Base-by-base conservation (phyloP, 2,113 vertebrate species). In the Nymphicus hollandicus region DNA sequence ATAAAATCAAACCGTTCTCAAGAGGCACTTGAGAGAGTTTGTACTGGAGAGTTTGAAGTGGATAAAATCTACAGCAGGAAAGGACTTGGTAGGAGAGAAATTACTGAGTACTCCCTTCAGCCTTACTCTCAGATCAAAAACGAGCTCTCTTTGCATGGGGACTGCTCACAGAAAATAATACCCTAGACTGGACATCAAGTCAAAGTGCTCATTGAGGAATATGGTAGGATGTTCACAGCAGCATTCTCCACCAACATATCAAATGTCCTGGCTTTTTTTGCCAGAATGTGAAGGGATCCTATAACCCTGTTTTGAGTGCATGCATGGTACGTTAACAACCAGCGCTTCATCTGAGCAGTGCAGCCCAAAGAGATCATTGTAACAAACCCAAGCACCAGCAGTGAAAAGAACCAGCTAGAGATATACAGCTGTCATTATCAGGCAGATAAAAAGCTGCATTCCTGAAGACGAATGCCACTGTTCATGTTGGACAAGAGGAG, bases 231-330 rank as follows among this genome's bases (percentile, higher is more conserved):
- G 47, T 1, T 71, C 43, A 9, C 66, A 49, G 52, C 53, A 72
- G 35, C 7, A 0, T 4, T 19, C 22, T 61, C 63, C 65, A n/a
- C 11, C 28, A 56, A 0, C 5, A 5, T 11, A 46, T 17, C 35
- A 13, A 6, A 14, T 0, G 3, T 31, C 25, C 69, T n/a, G 35
- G 49, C 13, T 22, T 44, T 27, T 24, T 50, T 66, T 65, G 41
- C 68, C 37, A 50, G 43, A 50, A 17, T 2, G 8, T 1, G 16
- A 43, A 55, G 33, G 13, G 49, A 5, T 47, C 66, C 29, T 7
- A 3, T 1, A 33, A 2, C 50, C 11, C 33, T 16, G 49, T 0
- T 5, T 0, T 44, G 24, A 58, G 37, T 4, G 9, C 0, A 1
- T 2, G 15, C 8, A 0, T 0, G 23, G 16, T 13, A 25, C 4